These are phyloP conservation scores for Urocynchramus pylzowi DNA, from an alignment of 2,113 vertebrate genomes.

Conservation along the genomic window DNA sequence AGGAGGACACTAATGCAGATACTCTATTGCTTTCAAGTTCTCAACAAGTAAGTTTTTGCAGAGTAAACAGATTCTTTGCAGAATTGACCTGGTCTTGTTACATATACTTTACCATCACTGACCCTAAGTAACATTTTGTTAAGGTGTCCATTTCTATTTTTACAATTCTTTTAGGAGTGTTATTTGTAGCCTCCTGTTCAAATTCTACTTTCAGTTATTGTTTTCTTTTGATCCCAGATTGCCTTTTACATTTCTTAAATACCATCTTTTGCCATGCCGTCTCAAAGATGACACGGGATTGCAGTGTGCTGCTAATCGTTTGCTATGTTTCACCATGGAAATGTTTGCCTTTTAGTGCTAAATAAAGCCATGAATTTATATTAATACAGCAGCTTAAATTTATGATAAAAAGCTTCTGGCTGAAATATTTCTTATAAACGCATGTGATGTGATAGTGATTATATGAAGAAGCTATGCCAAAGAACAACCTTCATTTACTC, in stretches of 20 bases:
- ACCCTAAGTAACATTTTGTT: neutral
- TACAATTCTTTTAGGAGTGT: neutral
- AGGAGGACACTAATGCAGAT: neutral
- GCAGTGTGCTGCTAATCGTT: neutral
- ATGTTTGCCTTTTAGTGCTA: neutral
- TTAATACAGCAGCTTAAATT: neutral
- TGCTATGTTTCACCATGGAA: neutral
- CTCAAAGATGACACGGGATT: neutral
- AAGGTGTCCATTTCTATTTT: neutral
- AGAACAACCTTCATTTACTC: conserved; percentile 28
- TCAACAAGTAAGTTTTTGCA: neutral
- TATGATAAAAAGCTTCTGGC: neutral
- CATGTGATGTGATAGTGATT: neutral
- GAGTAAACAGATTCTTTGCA: neutral
- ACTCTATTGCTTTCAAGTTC: neutral
- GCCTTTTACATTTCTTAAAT: neutral
- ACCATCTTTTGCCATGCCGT: neutral
- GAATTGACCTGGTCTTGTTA: neutral
- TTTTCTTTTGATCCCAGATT: neutral
- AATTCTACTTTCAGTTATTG: neutral
- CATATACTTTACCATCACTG: neutral
- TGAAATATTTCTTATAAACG: neutral
- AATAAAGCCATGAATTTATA: neutral
- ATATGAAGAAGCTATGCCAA: neutral
- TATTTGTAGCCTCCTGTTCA: neutral